Percentiles rank a stretch among this genome's conserved stretches.
Evolutionary conservation across 2,113 vertebrate genomes (phyloP).

Genomic region (Atlantisia rogersi): DNA sequence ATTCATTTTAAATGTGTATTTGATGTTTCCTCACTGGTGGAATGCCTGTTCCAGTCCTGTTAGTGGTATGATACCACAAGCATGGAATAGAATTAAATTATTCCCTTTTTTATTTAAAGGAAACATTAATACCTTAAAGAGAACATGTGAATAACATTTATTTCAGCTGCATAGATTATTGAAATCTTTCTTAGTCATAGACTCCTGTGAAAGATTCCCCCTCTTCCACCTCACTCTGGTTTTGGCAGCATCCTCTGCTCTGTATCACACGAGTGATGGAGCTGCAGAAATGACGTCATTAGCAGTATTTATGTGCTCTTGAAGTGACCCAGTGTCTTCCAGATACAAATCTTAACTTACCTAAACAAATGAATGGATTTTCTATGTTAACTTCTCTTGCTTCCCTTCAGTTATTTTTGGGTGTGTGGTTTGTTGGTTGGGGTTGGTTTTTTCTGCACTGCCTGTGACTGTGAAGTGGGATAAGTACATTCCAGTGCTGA

Average conservation of each 20-base stretch:
- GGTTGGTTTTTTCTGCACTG: background rate
- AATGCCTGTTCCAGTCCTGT: background rate
- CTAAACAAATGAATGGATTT: background rate
- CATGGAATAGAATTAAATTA: background rate
- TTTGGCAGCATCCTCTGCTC: background rate
- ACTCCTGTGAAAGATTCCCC: background rate
- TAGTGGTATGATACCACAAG: background rate
- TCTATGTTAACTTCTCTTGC: background rate
- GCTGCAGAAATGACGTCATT: background rate
- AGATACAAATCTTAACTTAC: background rate
- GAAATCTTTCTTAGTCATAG: background rate
- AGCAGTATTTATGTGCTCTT: background rate
- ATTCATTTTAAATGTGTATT: background rate
- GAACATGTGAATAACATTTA: background rate
- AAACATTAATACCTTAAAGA: background rate
- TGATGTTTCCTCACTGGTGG: background rate
- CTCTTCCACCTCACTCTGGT: background rate
- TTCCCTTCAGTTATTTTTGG: background rate
- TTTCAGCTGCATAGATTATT: background rate
- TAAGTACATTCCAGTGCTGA: background rate
- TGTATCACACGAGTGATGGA: background rate
- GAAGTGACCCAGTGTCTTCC: background rate
- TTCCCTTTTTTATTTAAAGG: background rate
- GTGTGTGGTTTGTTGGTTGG: background rate
- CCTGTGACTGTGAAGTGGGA: background rate